phyloP scores from a whole-genome alignment of 2,888 invertebrate genomes.

The Acrocera orbiculus region DNA sequence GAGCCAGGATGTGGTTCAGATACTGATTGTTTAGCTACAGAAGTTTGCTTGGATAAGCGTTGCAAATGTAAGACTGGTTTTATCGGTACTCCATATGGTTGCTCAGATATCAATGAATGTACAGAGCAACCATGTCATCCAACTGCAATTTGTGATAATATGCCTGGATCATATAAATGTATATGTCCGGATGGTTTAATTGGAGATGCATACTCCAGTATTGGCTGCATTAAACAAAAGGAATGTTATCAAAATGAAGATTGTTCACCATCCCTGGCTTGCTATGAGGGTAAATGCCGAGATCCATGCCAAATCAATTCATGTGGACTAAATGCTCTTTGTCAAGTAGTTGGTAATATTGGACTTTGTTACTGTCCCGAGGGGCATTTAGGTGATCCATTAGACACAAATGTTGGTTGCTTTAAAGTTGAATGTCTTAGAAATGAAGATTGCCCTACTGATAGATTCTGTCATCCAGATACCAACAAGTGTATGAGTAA shows the following conservation, averaged over 20 bases:
- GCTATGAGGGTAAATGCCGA: conserved; percentile 56
- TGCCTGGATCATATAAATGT: conserved; percentile 64
- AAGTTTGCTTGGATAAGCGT: conserved; percentile 54
- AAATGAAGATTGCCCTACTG: conserved; percentile 53
- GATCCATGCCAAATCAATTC: conserved; percentile 57
- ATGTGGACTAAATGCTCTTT: conserved; percentile 63
- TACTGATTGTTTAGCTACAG: conserved; percentile 59
- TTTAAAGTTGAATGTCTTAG: conserved; percentile 76
- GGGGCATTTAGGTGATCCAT: conserved; percentile 67
- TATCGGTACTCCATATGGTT: conserved; percentile 51
- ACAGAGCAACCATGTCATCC: conserved; percentile 59
- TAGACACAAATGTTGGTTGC: conserved; percentile 58
- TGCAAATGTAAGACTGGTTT: conserved; percentile 68
- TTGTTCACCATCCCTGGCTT: conserved; percentile 58
- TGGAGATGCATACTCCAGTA: conserved; percentile 49
- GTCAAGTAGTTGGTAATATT: conserved; percentile 52
- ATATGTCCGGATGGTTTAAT: conserved; percentile 61
- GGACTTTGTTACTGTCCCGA: conserved; percentile 61
- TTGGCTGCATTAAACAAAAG: conserved; percentile 61
- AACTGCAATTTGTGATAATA: conserved; percentile 61
- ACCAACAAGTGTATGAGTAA: conserved; percentile 64
- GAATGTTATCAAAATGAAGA: conserved; percentile 57
- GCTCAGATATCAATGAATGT: conserved; percentile 73
- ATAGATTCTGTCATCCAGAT: conserved; percentile 56
- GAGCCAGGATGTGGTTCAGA: conserved; percentile 67